Percentiles rank a stretch among this genome's conserved stretches.
These are phyloP conservation scores for Coptotermes formosanus DNA, from an alignment of 1,140 invertebrate species.

Conservation along the genomic window DNA sequence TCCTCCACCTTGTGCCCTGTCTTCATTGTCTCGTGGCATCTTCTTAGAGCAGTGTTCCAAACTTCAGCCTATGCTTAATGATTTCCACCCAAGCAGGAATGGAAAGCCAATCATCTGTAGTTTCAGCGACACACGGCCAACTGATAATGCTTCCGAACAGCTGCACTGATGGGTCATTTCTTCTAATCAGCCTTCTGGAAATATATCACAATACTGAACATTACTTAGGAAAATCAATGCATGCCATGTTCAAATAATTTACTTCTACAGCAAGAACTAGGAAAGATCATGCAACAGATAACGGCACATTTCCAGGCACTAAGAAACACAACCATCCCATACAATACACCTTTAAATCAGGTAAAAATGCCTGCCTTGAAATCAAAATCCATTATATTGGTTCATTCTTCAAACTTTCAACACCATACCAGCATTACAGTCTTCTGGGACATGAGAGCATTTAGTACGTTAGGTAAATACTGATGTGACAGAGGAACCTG, in stretches of 20 bases:
- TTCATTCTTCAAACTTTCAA: too few species aligned
- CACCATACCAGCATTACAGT: too few species aligned
- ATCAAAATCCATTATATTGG: too few species aligned
- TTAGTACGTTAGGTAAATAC: too few species aligned
- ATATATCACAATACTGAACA: background rate
- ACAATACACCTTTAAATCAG: background rate
- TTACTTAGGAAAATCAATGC: background rate
- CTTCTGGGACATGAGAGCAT: too few species aligned
- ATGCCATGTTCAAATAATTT: too few species aligned
- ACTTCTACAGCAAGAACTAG: too few species aligned
- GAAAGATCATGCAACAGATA: too few species aligned
- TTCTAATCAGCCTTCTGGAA: constrained; percentile 22
- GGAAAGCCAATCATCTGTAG: background rate
- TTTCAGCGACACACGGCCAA: constrained; percentile 17
- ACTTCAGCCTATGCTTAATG: constrained; percentile 18
- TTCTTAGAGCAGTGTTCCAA: background rate
- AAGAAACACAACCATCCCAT: background rate
- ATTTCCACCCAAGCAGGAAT: constrained; percentile 23
- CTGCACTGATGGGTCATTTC: constrained; percentile 23
- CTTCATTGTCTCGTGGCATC: constrained; percentile 28
- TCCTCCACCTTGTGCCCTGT: constrained; percentile 11
- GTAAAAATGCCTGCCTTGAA: too few species aligned
- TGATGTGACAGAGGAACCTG: too few species aligned
- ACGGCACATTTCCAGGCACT: too few species aligned
- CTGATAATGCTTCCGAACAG: constrained; percentile 16